phyloP scores from a whole-genome alignment of 1,140 invertebrate species.

The Macrotrachela quadricornifera region DNA sequence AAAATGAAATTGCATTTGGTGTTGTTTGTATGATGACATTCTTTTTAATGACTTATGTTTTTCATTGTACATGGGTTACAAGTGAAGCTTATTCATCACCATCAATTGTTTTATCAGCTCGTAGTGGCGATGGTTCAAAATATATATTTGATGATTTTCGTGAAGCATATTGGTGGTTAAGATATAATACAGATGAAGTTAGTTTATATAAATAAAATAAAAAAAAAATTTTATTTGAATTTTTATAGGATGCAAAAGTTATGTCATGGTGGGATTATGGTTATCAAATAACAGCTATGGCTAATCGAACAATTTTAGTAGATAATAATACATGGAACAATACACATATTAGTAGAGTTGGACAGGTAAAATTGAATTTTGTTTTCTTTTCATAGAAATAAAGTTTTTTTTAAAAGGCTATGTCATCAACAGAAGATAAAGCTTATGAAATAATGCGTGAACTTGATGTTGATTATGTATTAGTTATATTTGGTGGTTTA shows the following conservation, averaged over 20 bases:
- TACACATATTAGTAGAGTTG: constrained; percentile 84
- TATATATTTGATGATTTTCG: constrained; percentile 54
- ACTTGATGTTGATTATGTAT: constrained; percentile 85
- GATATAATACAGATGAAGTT: constrained; percentile 90
- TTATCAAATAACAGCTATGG: constrained; percentile 97
- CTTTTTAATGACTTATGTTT: constrained; percentile 69
- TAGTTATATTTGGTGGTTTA: constrained; percentile 89
- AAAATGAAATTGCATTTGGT: constrained; percentile 47
- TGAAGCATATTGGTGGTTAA: constrained; percentile 95
- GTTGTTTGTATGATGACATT: constrained; percentile 63
- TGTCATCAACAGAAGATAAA: constrained; percentile 82
- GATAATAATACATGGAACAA: constrained; percentile 99
- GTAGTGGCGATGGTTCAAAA: constrained; percentile 54
- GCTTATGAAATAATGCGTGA: constrained; percentile 93
- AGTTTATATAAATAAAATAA: constrained; percentile 39
- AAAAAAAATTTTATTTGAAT: constrained; percentile 37
- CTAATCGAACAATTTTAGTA: constrained; percentile 88
- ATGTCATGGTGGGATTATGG: constrained; percentile 99
- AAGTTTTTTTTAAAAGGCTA: constrained; percentile 37
- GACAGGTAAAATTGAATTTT: constrained; percentile 37
- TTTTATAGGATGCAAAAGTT: constrained; percentile 58
- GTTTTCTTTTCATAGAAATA: constrained; percentile 3
- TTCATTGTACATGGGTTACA: constrained; percentile 98
- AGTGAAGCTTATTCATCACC: constrained; percentile 93
- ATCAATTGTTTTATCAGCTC: constrained; percentile 85